Evolutionary conservation across 2,113 vertebrate genomes (phyloP), one percentile per base, ranked within the genome.

Genomic region (Tychaedon coryphoeus): DNA sequence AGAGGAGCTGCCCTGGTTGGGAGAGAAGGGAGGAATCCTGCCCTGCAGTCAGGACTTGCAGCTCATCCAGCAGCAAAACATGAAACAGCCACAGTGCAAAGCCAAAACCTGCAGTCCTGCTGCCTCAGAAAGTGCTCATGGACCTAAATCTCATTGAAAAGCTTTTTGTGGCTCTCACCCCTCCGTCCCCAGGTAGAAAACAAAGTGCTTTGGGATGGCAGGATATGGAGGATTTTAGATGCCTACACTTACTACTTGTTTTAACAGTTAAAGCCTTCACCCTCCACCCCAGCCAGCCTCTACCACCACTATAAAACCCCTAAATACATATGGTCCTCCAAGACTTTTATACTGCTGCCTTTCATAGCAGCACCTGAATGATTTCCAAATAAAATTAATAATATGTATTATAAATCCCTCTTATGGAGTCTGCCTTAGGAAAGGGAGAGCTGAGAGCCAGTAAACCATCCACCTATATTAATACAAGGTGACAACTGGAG

Each of bases 371-470:
- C 18, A 28, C 60, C 34, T 47, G 54, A 94, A 75, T 20, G 24
- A 28, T 64, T 86, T 88, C 74, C 81, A 88, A 94, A 57, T 42
- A 86, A 86, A 94, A 94, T 66, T 73, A 86, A 15, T 75, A 79
- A 42, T 25, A 57, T 2, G 16, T 36, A 61, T 78, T 81, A 75
- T 43, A 80, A 93, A 90, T 51, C 26, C 19, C 43, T 73, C 75
- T 70, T 67, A 45, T 19, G 47, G 45, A 70, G 71, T 18, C 54
- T 89, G 83, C 66, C 38, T 70, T 24, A 36, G 56, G 66, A 92
- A 69, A 19, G 14, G 33, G 26, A 72, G 57, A 90, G 64, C 58
- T 90, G 67, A 83, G 67, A 94, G 93, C 67, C 74, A 66, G 38
- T 51, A 79, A 93, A 65, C 45, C 38, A 34, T 47, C 74, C 0